Evolutionary conservation across 37 sponge, comb jelly and placozoan species (phyloP), one percentile per base, ranked within the genome.

Genomic region (Geodia barretti): DNA sequence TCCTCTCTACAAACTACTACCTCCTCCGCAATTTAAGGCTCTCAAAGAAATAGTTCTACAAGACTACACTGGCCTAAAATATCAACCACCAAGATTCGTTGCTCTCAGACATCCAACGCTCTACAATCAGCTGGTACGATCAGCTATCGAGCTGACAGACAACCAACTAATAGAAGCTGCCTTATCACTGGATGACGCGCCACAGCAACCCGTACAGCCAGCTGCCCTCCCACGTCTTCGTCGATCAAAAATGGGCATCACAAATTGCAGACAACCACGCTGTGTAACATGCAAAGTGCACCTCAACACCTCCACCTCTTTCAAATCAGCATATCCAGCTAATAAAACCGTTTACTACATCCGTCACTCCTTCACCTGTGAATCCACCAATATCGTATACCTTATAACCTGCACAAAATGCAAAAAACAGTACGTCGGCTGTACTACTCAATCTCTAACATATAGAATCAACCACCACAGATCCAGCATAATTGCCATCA

Each of bases 401-500:
- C 81, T 80, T 30, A 79, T 79, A 9, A 79, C 79, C 43, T 79
- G 79, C 54, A 65, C 41, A 5, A 79, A 79, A 79, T 80, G 81
- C 54, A 42, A 70, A 58, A 80, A 80, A 69, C 81, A 80, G 40
- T 80, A 80, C 31, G 81, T 80, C 23, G 81, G 81, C 61, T 19
- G 21, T 11, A 80, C 81, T 7, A 69, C 81, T 19, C 28, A 80
- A 28, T 7, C 40, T 1, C 41, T 80, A 31, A 41, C 34, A 31
- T 29, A 60, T 9, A 69, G 81, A 69, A 28, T 80, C 1, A 58
- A 58, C 37, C 72, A 70, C 72, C 81, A 80, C 61, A 20, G 81
- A 34, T 30, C 81, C 24, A 80, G 40, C 62, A 80, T 80, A 19
- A 7, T 24, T 11, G 1, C 34, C 62, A 42, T 28, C 47, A 67